Conservation (phyloP, 2,113 vertebrate species). For the Sminthopsis crassicaudata region DNA sequence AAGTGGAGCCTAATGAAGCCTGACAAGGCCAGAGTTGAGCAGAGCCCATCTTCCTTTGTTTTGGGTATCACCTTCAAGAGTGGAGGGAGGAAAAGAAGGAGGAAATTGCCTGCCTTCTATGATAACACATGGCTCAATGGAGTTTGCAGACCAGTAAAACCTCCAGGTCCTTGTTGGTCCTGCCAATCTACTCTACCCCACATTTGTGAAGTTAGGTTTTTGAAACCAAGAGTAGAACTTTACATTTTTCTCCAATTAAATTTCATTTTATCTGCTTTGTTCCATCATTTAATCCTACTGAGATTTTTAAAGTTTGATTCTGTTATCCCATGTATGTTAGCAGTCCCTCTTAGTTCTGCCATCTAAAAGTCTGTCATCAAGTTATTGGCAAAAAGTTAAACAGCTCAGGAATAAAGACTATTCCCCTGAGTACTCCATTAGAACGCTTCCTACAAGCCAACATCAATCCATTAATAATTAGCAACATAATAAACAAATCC, state of each 20-base stretch:
- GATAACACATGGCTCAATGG: background rate
- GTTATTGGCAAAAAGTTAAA: background rate
- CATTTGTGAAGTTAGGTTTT: background rate
- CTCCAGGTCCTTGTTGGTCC: background rate
- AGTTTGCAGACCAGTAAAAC: background rate
- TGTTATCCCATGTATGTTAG: background rate
- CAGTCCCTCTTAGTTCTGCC: background rate
- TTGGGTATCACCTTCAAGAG: background rate
- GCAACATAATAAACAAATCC: background rate
- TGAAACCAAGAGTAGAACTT: background rate
- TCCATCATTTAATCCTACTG: background rate
- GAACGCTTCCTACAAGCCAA: background rate
- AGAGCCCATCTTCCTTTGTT: background rate
- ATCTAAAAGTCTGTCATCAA: background rate
- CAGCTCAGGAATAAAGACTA: background rate
- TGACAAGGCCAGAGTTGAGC: background rate
- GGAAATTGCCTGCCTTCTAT: background rate
- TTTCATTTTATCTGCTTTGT: background rate
- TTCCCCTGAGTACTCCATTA: background rate
- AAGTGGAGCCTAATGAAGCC: background rate
- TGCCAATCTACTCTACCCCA: background rate
- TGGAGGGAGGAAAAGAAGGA: background rate
- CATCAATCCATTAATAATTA: background rate
- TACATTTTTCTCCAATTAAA: background rate
- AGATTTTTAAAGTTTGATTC: background rate